These are phyloP conservation scores for Alsophila aescularia DNA, from an alignment of 2,888 invertebrate species.

Conservation along the genomic window DNA sequence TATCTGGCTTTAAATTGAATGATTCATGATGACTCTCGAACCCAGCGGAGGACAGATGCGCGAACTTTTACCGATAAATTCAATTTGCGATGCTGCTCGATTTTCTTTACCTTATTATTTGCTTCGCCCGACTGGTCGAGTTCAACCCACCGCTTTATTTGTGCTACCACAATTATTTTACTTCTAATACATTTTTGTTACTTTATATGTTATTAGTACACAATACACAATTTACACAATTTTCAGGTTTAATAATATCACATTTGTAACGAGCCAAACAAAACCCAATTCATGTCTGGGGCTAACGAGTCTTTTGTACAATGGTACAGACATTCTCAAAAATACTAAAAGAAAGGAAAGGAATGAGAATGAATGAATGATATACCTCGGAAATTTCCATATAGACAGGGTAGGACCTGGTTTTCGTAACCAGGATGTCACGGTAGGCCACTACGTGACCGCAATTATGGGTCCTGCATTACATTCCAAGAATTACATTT, in stretches of 20 bases:
- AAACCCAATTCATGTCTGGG: not conserved
- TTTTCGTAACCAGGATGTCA: slow-evolving; percentile 5
- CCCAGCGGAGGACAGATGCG: slow-evolving; percentile 36
- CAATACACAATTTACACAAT: not conserved
- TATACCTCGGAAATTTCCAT: slow-evolving; percentile 14
- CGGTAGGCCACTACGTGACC: slow-evolving; percentile 29
- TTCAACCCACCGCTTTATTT: not conserved
- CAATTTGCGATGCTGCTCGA: slow-evolving; percentile 40
- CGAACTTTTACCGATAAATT: slow-evolving; percentile 45
- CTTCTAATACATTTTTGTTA: not conserved
- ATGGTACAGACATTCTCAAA: no score
- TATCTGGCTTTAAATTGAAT: slow-evolving; percentile 30
- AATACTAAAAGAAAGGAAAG: not conserved
- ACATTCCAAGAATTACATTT: slow-evolving; percentile 25
- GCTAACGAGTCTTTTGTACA: no score
- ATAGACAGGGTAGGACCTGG: slow-evolving; percentile 13
- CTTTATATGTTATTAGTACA: not conserved
- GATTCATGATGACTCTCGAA: slow-evolving; percentile 24
- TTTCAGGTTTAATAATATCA: not conserved
- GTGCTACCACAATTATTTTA: slow-evolving; percentile 2
- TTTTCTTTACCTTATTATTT: slow-evolving; percentile 28
- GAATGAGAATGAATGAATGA: not conserved
- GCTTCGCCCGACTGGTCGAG: not conserved
- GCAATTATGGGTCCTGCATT: slow-evolving; percentile 29
- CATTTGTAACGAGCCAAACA: not conserved